Base-by-base conservation (phyloP, 2,888 invertebrate species). In the Ptychoptera albimana region DNA sequence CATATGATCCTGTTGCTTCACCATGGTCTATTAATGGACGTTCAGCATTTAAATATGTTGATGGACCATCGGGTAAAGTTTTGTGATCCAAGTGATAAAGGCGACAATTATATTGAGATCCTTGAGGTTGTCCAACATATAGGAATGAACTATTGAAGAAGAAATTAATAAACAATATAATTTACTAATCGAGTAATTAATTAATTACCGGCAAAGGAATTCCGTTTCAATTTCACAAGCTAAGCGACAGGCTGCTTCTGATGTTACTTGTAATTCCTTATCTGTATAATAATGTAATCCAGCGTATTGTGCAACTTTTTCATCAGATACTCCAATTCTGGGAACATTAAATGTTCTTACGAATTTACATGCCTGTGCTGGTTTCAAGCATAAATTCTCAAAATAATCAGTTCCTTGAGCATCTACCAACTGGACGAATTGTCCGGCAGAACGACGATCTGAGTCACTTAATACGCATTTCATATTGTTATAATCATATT, bases 161-260 rank as follows among this genome's bases (percentile, higher is more conserved):
- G 7, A 7, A 11, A 32, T 32, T 32, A 32, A n/a, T 11, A 32
- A 32, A 9, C 87, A 65, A 70, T 79, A 77, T 58, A 87, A 48
- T 87, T 66, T 70, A 78, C 85, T 1, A 87, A 87, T 9, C 3
- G 2, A 32, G 9, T 2, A 32, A 7, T 32, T 11, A 32, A 7
- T 32, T 32, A 11, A 9, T 7, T 32, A 32, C 32, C 92, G 77
- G 63, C 92, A 93, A 37, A 92, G 73, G 69, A 93, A 92, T 66
- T 92, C 91, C 45, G 83, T 84, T 64, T 92, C 92, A 48, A 89
- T 83, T 66, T 91, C 89, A 62, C 92, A 92, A 42, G 91, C 89
- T 46, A 88, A 68, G 45, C 82, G 77, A 57, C 92, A 92, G n/a
- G 86, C 89, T 0, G 83, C 76, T 57, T 89, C 85, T 47, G 83